Evolutionary conservation across 2,113 vertebrate species (phyloP).

Genomic region (Astatoreochromis straeleni): DNA sequence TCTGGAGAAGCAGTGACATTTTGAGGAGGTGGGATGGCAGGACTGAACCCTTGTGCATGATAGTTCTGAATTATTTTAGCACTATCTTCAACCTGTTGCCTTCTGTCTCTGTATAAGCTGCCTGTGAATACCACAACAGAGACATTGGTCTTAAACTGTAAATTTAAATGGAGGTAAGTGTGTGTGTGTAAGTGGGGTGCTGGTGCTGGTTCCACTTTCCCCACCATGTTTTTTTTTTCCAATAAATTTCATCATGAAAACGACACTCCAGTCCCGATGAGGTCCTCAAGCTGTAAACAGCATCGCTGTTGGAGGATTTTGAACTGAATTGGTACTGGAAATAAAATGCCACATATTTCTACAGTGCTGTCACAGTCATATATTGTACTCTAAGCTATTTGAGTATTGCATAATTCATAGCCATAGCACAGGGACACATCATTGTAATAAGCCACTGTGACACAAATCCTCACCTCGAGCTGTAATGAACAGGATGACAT

Average conservation of each 20-base stretch:
- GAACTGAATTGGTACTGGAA: not conserved
- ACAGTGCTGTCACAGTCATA: conserved; percentile 18
- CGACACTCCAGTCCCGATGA: not conserved
- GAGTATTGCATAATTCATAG: conserved; percentile 59
- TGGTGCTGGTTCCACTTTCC: not conserved
- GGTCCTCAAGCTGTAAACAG: not conserved
- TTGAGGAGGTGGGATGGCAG: not conserved
- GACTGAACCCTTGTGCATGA: not conserved
- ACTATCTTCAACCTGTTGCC: not conserved
- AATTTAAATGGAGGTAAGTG: not conserved
- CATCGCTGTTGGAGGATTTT: not conserved
- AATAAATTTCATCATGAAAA: not conserved
- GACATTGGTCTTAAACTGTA: not conserved
- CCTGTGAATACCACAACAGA: not conserved
- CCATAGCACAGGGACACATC: conserved; percentile 17
- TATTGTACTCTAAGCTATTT: conserved; percentile 27
- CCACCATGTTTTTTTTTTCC: not conserved
- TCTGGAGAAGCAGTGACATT: not conserved
- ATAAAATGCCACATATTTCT: conserved; percentile 26
- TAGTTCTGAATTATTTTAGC: not conserved
- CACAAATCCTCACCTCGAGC: conserved; percentile 18
- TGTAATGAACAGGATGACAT: not conserved
- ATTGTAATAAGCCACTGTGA: conserved; percentile 42
- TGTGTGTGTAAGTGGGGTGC: not conserved
- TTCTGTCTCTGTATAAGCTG: not conserved